Percentiles rank a stretch among this genome's conserved stretches.
Conservation (phyloP, 2,113 vertebrate species). For the Chionis minor region DNA sequence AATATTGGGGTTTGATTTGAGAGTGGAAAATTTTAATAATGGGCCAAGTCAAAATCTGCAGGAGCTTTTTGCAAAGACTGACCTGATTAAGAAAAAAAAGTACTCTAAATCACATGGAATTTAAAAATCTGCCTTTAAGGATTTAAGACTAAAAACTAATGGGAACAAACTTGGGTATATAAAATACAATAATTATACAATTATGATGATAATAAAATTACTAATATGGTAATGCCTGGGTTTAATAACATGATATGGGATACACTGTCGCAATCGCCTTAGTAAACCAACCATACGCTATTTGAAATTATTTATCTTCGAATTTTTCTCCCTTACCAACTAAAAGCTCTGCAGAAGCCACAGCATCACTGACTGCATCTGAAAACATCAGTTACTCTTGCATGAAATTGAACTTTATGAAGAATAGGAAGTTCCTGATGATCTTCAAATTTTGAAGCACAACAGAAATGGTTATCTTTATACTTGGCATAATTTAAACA, state of each 20-base stretch:
- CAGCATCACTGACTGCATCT: slow-evolving; percentile 30
- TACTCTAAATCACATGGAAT: not conserved
- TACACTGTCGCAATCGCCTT: not conserved
- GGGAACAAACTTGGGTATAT: not conserved
- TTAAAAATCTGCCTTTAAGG: slow-evolving; percentile 2
- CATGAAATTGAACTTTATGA: slow-evolving; percentile 64
- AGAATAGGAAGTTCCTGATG: slow-evolving; percentile 54
- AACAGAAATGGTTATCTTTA: slow-evolving; percentile 64
- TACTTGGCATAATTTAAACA: slow-evolving; percentile 60
- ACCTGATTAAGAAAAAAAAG: not conserved
- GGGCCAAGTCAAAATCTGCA: not conserved
- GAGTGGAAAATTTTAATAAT: not conserved
- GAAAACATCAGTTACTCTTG: slow-evolving; percentile 66
- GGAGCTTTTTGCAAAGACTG: not conserved
- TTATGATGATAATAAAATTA: not conserved
- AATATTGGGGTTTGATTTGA: not conserved
- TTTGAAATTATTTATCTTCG: slow-evolving; percentile 31
- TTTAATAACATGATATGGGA: not conserved
- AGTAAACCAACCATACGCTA: not conserved
- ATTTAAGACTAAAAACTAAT: not conserved
- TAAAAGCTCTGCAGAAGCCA: not conserved
- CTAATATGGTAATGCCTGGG: not conserved
- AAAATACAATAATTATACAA: not conserved
- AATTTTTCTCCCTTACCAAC: slow-evolving; percentile 1
- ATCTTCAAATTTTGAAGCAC: slow-evolving; percentile 56